Percentiles rank a stretch among this genome's conserved stretches.
Conservation (phyloP, 2,797 vertebrate species). For the Emydoidea blandingii region DNA sequence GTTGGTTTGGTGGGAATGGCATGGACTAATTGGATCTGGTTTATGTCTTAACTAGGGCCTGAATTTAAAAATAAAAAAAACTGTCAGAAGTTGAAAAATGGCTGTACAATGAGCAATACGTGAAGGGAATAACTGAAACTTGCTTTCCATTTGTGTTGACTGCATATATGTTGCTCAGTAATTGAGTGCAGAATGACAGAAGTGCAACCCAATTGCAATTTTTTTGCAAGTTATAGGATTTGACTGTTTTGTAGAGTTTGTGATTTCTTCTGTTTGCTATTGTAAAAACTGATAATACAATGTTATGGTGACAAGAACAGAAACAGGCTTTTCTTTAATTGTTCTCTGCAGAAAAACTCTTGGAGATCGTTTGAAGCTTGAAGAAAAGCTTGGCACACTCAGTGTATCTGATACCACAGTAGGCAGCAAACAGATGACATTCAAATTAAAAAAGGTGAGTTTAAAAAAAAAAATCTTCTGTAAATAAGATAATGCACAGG, state of each 20-base stretch:
- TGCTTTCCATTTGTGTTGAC: conserved; percentile 4
- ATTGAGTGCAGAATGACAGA: neutral
- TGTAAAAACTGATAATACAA: neutral
- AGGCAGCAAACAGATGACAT: conserved; percentile 97
- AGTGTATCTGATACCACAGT: conserved; percentile 86
- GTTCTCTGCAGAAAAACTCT: conserved; percentile 88
- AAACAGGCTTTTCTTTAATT: conserved; percentile 37
- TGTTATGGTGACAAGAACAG: conserved; percentile 5
- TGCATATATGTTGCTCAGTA: neutral
- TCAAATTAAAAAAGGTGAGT: conserved; percentile 93
- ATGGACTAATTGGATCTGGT: neutral
- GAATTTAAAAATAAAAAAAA: conserved; percentile 7
- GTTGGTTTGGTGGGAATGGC: neutral
- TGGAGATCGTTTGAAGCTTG: conserved; percentile 92
- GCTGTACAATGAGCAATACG: neutral
- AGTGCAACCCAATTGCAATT: neutral
- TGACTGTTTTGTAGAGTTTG: neutral
- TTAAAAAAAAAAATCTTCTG: neutral
- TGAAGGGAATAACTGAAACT: neutral
- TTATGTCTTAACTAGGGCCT: neutral
- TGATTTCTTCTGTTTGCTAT: neutral
- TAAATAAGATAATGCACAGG: neutral
- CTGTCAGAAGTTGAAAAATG: neutral
- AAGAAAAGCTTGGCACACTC: conserved; percentile 87
- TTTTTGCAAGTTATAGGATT: neutral